Base-by-base conservation (phyloP, 1,140 invertebrate genomes). In the Brachionus angularis region DNA sequence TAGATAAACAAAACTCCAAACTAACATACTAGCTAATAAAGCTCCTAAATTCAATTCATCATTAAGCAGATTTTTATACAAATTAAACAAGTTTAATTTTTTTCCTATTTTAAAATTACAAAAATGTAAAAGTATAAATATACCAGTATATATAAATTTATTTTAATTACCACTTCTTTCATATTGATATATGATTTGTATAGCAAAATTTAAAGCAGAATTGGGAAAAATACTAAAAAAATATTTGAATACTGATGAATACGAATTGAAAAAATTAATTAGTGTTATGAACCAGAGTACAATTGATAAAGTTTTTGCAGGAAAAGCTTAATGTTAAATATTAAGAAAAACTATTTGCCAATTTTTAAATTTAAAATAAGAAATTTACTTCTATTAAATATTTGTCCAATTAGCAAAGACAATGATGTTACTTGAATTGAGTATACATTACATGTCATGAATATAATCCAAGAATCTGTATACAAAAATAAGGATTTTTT, bases 201-300 rank as follows among this genome's bases (percentile, higher is more conserved):
- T n/a, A 12, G 39, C 23, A 50, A 67, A 67, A 31, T 16, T 67
- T 16, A 67, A 34, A 3, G 62, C 62, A n/a, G 42, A 67, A 50
- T 67, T 67, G 2, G 62, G 62, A 33, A 67, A 46, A 46, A 67
- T 50, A 27, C 42, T 67, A 21, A 67, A 50, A 67, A 67, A 47
- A 36, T 67, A 67, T 50, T 67, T 67, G 42, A 21, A 2, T 5
- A 46, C 27, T 16, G 47, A 46, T 18, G 62, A 50, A 31, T 25
- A 46, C 5, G 47, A 50, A 46, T 67, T 47, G 27, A 14, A 67
- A 47, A 67, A 67, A 23, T 47, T 67, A 16, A 67, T 50, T 12
- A 47, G 18, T 31, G 62, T 67, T 16, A 34, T 27, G 16, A 67
- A 67, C 62, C 62, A 67, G 31, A 67, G 36, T 10, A 67, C 33